Evolutionary conservation across 2,113 vertebrate genomes (phyloP), one percentile per base, ranked within the genome.

Genomic region (Gorsachius goisagi): DNA sequence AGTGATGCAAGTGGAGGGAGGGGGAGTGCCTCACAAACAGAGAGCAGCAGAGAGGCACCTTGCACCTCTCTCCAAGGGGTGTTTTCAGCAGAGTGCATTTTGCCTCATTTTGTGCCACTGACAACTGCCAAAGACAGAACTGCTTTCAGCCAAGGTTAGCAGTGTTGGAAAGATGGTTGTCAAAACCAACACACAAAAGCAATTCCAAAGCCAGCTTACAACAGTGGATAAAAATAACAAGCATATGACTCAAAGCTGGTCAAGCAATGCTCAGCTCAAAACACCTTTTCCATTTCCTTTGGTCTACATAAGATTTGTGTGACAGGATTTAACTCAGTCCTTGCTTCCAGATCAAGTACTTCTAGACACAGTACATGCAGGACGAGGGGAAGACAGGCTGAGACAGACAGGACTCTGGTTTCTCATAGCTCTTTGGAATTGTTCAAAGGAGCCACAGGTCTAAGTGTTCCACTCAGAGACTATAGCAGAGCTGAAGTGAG

Each of bases 101-200:
- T 88, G 41, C 67, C 68, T 93, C 39, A 8, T 75, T 74, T 56
- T 84, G 37, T 90, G 59, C 56, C 67, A 58, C 74, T 69, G n/a
- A 79, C 62, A 73, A 72, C 60, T 67, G 89, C 90, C 89, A 91
- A 95, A 92, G 68, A 72, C 73, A 37, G 26, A 96, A 88, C 49
- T 85, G n/a, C n/a, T 85, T 88, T 73, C 63, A 89, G 89, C 74
- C 50, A 89, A 91, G 74, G 66, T 87, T 88, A 90, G 82, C 75
- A 85, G 59, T 55, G 58, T 52, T 92, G 84, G 84, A 85, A 96
- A 68, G 77, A 72, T 12, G 58, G 62, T 85, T 76, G 87, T 92
- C 94, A 97, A 96, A 97, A 92, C 22, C 86, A 95, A 92, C 11
- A 56, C 24, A 60, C 35, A 95, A 96, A 93, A 85, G 73, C 80